Conservation (phyloP, 2,113 vertebrate species). For the Rostratula benghalensis region DNA sequence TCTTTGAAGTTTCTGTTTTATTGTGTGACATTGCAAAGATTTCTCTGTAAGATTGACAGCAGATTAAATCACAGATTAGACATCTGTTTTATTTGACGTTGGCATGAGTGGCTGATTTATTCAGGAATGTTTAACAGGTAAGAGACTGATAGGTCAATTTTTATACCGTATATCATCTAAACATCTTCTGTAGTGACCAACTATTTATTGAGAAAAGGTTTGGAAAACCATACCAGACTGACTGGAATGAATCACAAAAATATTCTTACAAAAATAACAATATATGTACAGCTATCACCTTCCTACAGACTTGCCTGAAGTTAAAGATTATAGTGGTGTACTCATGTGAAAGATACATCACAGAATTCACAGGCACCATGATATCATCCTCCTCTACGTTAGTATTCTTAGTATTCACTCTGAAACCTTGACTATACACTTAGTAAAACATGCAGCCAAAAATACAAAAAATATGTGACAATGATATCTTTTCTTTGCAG, state of each 20-base stretch:
- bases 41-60: slow-evolving; percentile 6
- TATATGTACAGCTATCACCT: background rate
- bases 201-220: background rate
- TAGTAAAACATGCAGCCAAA: background rate
- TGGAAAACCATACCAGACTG: background rate
- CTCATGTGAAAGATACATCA: background rate
- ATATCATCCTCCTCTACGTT: background rate
- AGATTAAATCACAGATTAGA: slow-evolving; percentile 37
- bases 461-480: background rate
- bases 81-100: slow-evolving; percentile 29
- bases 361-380: background rate
- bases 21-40: background rate
- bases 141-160: background rate
- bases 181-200: background rate
- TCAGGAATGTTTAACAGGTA: background rate
- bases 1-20: slow-evolving; percentile 45
- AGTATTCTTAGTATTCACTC: background rate
- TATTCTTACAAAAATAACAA: background rate
- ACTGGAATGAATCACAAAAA: background rate
- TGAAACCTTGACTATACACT: background rate
- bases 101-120: background rate
- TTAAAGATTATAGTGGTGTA: background rate
- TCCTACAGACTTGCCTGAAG: background rate
- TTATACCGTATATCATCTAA: background rate
- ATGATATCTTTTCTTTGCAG: background rate